Evolutionary conservation across 2,797 vertebrate species (phyloP).

Genomic region (Melanotaenia nigrans): DNA sequence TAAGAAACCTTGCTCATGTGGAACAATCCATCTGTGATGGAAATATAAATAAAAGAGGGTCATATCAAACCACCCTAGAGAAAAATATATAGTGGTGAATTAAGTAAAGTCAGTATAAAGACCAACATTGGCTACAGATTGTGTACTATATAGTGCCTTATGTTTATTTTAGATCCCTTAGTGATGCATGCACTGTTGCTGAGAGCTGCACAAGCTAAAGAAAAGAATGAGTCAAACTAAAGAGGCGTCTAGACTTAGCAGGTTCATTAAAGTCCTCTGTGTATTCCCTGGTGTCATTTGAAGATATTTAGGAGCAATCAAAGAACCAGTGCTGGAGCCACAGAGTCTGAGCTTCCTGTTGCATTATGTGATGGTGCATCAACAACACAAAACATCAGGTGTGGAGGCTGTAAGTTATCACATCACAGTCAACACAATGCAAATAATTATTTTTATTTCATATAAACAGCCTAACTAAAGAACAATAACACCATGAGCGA

Average conservation of each 20-base stretch:
- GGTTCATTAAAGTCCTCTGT: neutral
- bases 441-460: conserved; percentile 75
- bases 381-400: neutral
- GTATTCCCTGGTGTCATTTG: neutral
- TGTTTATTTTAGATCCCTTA: neutral
- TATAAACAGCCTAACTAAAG: conserved; percentile 67
- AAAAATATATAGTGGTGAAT: neutral
- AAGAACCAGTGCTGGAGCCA: neutral
- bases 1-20: conserved; percentile 23
- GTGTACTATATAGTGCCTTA: neutral
- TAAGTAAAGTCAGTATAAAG: neutral
- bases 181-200: neutral
- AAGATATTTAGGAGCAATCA: neutral
- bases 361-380: no score
- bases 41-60: conserved; percentile 14
- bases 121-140: neutral
- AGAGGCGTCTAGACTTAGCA: neutral
- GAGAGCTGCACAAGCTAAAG: neutral
- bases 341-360: neutral
- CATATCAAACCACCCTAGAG: neutral
- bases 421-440: conserved; percentile 57
- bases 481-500: conserved; percentile 58
- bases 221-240: conserved; percentile 14
- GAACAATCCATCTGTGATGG: conserved; percentile 17
- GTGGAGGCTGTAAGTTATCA: conserved; percentile 25